Base-by-base conservation (phyloP, 1,140 invertebrate species). In the Atta colombica region DNA sequence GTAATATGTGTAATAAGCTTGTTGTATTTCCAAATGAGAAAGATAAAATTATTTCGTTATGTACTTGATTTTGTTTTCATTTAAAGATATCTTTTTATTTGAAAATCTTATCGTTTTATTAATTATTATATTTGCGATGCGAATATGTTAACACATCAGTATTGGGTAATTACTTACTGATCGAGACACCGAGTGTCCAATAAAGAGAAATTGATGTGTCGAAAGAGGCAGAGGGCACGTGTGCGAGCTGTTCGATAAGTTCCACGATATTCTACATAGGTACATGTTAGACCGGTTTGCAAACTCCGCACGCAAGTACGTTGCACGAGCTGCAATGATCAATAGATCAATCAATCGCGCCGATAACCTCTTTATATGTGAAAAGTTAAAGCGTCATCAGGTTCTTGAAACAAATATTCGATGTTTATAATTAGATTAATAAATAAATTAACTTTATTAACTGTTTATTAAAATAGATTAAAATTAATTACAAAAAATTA, bases 181-280 rank as follows among this genome's bases (percentile, higher is more conserved):
- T 72, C 18, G 78, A 60, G 55, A 49, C 39, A 74, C 39, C 39
- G 39, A 7, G 18, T 74, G 18, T 74, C 25, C 55, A 49, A 74
- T 61, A 82, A 82, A 61, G 53, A 58, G 21, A 82, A 82, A 60
- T 31, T 53, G 18, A 74, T 28, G 25, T 25, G 35, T 58, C 45
- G 63, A 78, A 53, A 60, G 61, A 80, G 77, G 39, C 51, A 45
- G 53, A 87, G 75, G 82, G 90, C 85, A 86, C 85, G 77, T 80
- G 85, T 68, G 74, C 75, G 25, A 86, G 53, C 45, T 53, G 25
- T 31, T 35, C 21, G 49, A 60, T 69, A 60, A 3, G 4, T n/a
- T 60, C 35, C 21, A 55, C 35, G 14, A 14, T 45, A 86, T 86
- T 71, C 61, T 25, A 51, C 25, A 25, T 39, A 45, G 39, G 39